Conservation (phyloP, 1,140 invertebrate genomes). For the Subanguina moxae region DNA sequence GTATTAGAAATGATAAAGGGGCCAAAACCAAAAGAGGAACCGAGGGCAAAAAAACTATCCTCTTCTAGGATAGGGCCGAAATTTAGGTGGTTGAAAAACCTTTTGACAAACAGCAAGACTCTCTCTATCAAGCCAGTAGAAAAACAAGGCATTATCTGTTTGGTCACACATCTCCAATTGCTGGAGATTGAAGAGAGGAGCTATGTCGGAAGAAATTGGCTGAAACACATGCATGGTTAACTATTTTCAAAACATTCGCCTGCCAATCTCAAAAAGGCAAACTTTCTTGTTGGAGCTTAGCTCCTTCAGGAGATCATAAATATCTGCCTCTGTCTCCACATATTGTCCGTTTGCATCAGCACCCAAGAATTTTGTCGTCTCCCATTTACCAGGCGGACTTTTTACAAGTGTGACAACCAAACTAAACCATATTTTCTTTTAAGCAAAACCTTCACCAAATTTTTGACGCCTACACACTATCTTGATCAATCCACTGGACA, state of each 20-base stretch:
- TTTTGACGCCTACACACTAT: not conserved
- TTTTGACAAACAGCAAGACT: constrained; percentile 15
- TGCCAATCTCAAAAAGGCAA: too few relatives aligned
- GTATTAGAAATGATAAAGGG: too few relatives aligned
- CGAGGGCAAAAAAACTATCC: too few relatives aligned
- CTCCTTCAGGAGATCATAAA: too few relatives aligned
- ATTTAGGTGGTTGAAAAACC: too few relatives aligned
- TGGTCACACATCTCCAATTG: constrained; percentile 25
- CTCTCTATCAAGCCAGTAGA: constrained; percentile 19
- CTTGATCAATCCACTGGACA: not conserved
- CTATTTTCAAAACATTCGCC: too few relatives aligned
- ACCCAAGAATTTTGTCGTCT: not conserved
- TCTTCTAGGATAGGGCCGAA: too few relatives aligned
- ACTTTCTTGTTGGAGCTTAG: too few relatives aligned
- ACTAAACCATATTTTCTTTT: not conserved
- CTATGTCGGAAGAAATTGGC: constrained; percentile 4
- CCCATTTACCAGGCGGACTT: not conserved
- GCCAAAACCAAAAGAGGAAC: too few relatives aligned
- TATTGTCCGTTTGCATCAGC: not conserved
- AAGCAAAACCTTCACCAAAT: not conserved
- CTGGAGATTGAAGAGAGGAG: constrained; percentile 23
- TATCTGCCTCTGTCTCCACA: not conserved
- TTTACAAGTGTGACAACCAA: not conserved
- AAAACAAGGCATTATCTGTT: constrained; percentile 11
- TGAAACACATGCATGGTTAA: not conserved